phyloP scores from a whole-genome alignment of 2,797 vertebrate genomes.

The Liparis tanakae region DNA sequence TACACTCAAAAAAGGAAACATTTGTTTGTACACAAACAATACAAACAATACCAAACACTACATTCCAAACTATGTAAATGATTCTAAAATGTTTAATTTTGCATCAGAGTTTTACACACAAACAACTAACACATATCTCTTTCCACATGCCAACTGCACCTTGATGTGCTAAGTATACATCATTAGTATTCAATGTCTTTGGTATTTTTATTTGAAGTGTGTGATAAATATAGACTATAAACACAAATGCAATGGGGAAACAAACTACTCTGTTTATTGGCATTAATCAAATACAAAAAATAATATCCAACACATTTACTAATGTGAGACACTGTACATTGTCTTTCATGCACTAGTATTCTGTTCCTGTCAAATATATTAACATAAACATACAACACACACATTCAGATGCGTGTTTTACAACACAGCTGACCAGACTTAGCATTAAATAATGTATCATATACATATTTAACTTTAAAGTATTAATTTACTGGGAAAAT shows the following conservation, averaged over 20 bases:
- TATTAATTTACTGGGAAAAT: too few species aligned
- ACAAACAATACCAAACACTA: background rate
- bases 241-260: slow-evolving; percentile 2
- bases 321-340: background rate
- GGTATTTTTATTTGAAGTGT: background rate
- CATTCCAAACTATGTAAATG: background rate
- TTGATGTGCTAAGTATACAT: background rate
- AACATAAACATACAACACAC: background rate
- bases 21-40: background rate
- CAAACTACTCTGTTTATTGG: background rate
- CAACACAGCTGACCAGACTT: background rate
- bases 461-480: too few species aligned
- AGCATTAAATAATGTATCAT: background rate
- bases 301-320: background rate
- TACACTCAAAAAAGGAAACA: background rate
- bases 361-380: background rate
- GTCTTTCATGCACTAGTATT: background rate
- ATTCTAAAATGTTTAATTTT: background rate
- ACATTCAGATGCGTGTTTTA: background rate
- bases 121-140: background rate
- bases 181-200: background rate
- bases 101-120: background rate
- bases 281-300: background rate
- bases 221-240: background rate
- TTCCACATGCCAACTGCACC: background rate